Evolutionary conservation across 2,113 vertebrate genomes (phyloP).

Genomic region (Protobothrops flavoviridis): DNA sequence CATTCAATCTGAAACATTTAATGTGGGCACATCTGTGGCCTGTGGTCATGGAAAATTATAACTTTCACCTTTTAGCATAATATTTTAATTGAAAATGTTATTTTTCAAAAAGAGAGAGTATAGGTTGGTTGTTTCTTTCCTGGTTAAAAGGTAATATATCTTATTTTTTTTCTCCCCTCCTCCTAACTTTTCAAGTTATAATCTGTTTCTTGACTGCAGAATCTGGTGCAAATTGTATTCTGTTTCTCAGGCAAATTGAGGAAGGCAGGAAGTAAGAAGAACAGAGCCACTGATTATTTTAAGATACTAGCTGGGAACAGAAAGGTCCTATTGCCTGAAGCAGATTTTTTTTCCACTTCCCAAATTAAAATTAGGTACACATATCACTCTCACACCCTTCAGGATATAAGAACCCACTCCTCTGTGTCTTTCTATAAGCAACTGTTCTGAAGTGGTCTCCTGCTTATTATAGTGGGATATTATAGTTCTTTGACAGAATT

Average conservation of each 20-base stretch:
- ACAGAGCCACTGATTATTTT: neutral
- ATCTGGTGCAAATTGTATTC: neutral
- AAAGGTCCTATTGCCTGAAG: neutral
- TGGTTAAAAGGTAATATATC: neutral
- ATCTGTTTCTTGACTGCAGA: conserved; percentile 11
- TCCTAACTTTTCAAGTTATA: neutral
- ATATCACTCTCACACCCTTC: neutral
- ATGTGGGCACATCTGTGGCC: conserved; percentile 43
- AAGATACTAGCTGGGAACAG: neutral
- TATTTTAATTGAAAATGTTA: conserved; percentile 20
- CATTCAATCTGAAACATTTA: conserved; percentile 30
- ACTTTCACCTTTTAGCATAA: neutral
- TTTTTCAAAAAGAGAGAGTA: conserved; percentile 26
- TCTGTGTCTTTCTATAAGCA: neutral
- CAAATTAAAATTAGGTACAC: neutral
- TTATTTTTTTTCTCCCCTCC: neutral
- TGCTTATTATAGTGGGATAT: neutral
- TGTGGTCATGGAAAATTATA: conserved; percentile 26
- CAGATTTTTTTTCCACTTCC: neutral
- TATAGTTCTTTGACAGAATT: neutral
- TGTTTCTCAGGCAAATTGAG: neutral
- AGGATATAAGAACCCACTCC: neutral
- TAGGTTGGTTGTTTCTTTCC: neutral
- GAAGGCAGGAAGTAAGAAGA: neutral
- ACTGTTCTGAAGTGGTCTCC: neutral